Evolutionary conservation across 1,140 invertebrate genomes (phyloP), one percentile per base, ranked within the genome.

Genomic region (Idris sp.): DNA sequence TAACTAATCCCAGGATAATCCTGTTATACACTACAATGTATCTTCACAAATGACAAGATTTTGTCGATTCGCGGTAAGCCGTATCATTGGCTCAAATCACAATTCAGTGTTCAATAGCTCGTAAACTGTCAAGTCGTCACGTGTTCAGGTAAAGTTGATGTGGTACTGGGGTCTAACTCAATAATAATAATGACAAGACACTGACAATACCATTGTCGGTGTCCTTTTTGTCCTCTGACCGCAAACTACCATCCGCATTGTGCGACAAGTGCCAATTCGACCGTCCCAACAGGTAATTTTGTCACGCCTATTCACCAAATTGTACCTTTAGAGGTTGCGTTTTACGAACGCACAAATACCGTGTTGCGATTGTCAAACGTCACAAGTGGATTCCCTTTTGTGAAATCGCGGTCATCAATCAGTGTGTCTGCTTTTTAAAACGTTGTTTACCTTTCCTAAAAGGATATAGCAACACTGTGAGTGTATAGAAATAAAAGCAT

Each of bases 211-310:
- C 53, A 43, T 75, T 64, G 51, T 69, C 13, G 30, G 28, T 19
- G 54, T 64, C 38, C 58, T 59, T 61, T 31, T 19, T 76, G 64
- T 64, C 54, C 48, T 43, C 19, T 51, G 40, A 76, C 73, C 73
- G 31, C 73, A 69, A 76, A 76, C 65, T 59, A 59, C 59, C 33
- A 41, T 71, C 56, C 9, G 41, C 36, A 76, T 71, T 76, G 65
- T 58, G 59, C 58, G 65, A 76, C 74, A 76, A 76, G 65, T 74
- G 71, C 62, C 48, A 74, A 46, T 61, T 69, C 46, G 51, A 13
- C 46, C 58, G 40, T 38, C 58, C 44, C 31, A 48, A 28, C 59
- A 65, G 65, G 65, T 59, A 59, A 56, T 48, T 51, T 61, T 71
- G 74, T 76, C 54, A 65, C 73, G 65, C 73, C 65, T 56, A 59